Evolutionary conservation across 2,888 invertebrate species (phyloP), one percentile per base, ranked within the genome.

Genomic region (Aplocera efformata): DNA sequence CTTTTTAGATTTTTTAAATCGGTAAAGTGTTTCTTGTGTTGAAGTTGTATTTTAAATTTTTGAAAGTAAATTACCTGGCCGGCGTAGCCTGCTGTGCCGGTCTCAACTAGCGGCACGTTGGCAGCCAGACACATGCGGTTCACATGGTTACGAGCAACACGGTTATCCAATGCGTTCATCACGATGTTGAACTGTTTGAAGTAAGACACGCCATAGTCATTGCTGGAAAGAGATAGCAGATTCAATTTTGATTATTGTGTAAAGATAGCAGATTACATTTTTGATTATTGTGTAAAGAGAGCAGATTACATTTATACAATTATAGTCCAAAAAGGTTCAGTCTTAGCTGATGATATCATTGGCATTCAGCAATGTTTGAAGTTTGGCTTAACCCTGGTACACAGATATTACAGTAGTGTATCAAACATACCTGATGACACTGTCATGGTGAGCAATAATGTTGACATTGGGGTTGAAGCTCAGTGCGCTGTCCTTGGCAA

Each of bases 51-150:
- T 7, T 24, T 7, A 7, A n/a, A 10, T 40, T 8, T 24, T 31
- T n/a, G 5, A 30, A 11, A 23, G 10, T 23, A 7, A 21, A 20
- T 49, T 63, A 89, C 89, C 89, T 99, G 99, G 21, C 99, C 99
- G 34, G 96, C 92, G 72, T 98, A 99, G 0, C 99, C 99, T 1
- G 98, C 95, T 5, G 99, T 98, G 1, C 99, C 99, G 42, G 98
- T 98, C 78, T 99, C 99, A 53, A 99, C 92, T 1, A 99, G 84
- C 0, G 99, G 98, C 21, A 98, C 90, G 69, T 96, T 94, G 1
- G 98, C 97, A 24, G 98, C 97, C 32, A 99, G 89, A 75, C 99
- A 99, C 96, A 99, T 96, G 17, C 99, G 91, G 86, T 99, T 99
- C 0, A 99, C 99, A 88, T 99, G 99, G 76, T 96, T 98, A 28